phyloP scores from a whole-genome alignment of 2,797 vertebrate genomes.

The Chelon auratus region DNA sequence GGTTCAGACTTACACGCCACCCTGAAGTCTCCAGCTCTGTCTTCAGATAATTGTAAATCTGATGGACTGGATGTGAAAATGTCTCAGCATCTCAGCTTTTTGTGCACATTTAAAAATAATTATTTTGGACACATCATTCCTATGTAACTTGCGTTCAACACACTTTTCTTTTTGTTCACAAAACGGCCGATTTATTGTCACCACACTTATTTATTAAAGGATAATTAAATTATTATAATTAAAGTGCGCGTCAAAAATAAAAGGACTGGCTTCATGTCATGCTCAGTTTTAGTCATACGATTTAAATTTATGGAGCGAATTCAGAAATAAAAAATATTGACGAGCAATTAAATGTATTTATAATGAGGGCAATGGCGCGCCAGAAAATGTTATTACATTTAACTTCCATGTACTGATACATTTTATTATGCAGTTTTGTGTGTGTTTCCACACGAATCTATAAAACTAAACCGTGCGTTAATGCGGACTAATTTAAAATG shows the following conservation, averaged over 20 bases:
- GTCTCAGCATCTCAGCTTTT: not conserved
- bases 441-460: not conserved
- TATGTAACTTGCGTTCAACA: not conserved
- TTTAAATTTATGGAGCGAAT: slow-evolving; percentile 17
- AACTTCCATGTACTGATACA: not conserved
- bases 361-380: not conserved
- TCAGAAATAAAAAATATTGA: slow-evolving; percentile 1
- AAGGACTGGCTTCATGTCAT: not conserved
- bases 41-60: slow-evolving; percentile 2
- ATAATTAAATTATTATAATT: slow-evolving; percentile 8
- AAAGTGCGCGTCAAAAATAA: slow-evolving; percentile 3
- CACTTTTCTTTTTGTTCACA: not conserved
- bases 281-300: not conserved
- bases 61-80: not conserved
- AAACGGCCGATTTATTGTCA: not conserved
- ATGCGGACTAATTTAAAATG: not conserved
- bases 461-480: not conserved
- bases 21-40: slow-evolving; percentile 1
- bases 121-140: not conserved
- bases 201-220: not conserved
- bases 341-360: slow-evolving; percentile 5
- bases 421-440: slow-evolving; percentile 4
- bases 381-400: slow-evolving; percentile 11
- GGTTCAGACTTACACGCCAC: not conserved
- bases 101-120: slow-evolving; percentile 7